Evolutionary conservation across 2,888 invertebrate genomes (phyloP).

Genomic region (Eupeodes luniger): DNA sequence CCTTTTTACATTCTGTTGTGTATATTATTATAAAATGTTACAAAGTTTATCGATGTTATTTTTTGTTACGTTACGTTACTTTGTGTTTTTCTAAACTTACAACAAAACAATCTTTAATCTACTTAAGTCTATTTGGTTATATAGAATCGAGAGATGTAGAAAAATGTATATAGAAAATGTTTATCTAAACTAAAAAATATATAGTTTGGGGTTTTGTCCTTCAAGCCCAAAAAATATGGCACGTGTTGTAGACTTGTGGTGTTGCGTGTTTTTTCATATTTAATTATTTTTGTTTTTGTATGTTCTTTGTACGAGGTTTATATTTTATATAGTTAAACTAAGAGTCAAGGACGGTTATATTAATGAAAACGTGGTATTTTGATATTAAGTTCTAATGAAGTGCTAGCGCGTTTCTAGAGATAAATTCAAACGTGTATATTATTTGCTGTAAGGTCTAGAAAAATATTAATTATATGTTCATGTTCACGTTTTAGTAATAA

Average conservation of each 20-base stretch:
- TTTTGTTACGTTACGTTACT: too few relatives aligned
- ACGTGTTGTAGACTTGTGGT: constrained; percentile 46
- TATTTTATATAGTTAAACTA: too few relatives aligned
- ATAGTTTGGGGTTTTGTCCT: constrained; percentile 52
- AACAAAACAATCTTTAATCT: background rate
- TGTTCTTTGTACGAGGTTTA: background rate
- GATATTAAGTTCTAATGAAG: too few relatives aligned
- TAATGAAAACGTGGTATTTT: too few relatives aligned
- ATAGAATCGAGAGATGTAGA: background rate
- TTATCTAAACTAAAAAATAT: constrained; percentile 31
- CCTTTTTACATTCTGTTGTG: background rate
- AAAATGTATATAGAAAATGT: constrained; percentile 19
- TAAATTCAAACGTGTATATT: too few relatives aligned
- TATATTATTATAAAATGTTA: background rate
- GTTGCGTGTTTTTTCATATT: constrained; percentile 8
- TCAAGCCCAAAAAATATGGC: constrained; percentile 46
- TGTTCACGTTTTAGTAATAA: too few relatives aligned
- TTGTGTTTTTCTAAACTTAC: background rate
- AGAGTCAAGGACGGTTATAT: too few relatives aligned
- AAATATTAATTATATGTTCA: too few relatives aligned
- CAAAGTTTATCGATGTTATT: constrained; percentile 14
- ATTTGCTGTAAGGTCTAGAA: too few relatives aligned
- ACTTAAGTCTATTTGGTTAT: too few relatives aligned
- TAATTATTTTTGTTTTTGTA: background rate
- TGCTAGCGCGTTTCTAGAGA: too few relatives aligned